A percentile compares a stretch with the other conserved stretches of the same genome.
Conservation (phyloP, 2,797 vertebrate species). For the Odontamblyopus rebecca region DNA sequence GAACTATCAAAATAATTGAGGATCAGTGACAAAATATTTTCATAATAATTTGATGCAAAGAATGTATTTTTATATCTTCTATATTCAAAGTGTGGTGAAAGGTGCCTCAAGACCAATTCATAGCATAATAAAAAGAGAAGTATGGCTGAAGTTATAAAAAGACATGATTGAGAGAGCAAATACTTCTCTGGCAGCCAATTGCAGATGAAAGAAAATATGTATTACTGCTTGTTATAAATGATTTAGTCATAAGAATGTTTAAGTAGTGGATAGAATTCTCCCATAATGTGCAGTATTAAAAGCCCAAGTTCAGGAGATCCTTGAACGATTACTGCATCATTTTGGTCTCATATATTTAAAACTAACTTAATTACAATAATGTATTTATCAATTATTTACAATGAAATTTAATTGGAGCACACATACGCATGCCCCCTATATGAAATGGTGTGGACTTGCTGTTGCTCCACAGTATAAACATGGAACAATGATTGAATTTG, state of each 20-base stretch:
- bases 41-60: neutral
- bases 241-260: neutral
- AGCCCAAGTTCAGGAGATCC: neutral
- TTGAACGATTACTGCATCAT: neutral
- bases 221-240: neutral
- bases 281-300: neutral
- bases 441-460: neutral
- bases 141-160: neutral
- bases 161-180: neutral
- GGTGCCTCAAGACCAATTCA: neutral
- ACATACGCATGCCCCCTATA: neutral
- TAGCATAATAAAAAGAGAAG: neutral
- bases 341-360: neutral
- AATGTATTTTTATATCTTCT: neutral
- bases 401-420: neutral
- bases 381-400: neutral
- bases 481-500: constrained; percentile 42
- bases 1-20: too few relatives aligned
- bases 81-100: neutral
- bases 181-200: neutral
- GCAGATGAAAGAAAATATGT: neutral
- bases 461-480: constrained; percentile 8
- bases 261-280: neutral
- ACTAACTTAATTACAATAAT: neutral
- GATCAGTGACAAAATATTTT: neutral